These are phyloP conservation scores for Paratrypauchen microcephalus DNA, from an alignment of 2,797 vertebrate genomes.

Conservation along the genomic window DNA sequence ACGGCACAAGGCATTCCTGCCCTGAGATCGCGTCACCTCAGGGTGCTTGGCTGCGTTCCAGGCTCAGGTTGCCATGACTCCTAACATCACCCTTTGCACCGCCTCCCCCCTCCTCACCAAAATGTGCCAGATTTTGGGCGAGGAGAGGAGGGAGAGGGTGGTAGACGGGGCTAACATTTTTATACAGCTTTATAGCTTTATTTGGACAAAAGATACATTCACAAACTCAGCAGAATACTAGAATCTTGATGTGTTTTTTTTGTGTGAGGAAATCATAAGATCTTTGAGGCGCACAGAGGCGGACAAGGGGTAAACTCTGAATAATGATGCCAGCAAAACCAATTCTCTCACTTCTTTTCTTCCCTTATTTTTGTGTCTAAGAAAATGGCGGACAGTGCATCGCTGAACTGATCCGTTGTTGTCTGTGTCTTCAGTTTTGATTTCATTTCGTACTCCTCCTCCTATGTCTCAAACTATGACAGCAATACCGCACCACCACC, in stretches of 20 bases:
- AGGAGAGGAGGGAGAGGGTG: constrained; percentile 75
- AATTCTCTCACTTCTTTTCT: constrained; percentile 70
- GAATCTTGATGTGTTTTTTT: constrained; percentile 87
- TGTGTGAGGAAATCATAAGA: constrained; percentile 88
- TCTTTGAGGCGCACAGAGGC: constrained; percentile 74
- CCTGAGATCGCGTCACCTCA: constrained; percentile 84
- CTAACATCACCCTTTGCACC: constrained; percentile 75
- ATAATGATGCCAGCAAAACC: constrained; percentile 78
- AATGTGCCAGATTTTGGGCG: constrained; percentile 86
- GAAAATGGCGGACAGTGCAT: constrained; percentile 91
- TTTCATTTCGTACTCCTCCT: constrained; percentile 80
- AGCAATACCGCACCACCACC: constrained; percentile 74
- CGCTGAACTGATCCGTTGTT: constrained; percentile 84
- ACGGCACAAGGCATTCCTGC: constrained; percentile 85
- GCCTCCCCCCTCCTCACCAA: constrained; percentile 66
- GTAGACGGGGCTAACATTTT: constrained; percentile 87
- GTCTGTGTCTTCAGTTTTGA: constrained; percentile 81
- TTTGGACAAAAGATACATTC: constrained; percentile 96
- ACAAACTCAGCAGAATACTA: constrained; percentile 91
- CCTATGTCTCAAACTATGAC: constrained; percentile 46
- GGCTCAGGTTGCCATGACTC: constrained; percentile 95
- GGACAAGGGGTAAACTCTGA: constrained; percentile 80
- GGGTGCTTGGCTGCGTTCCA: constrained; percentile 93
- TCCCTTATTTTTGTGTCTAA: constrained; percentile 77
- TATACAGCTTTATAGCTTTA: no score